Base-by-base conservation (phyloP, 2,888 invertebrate species). In the Scotopteryx bipunctaria region DNA sequence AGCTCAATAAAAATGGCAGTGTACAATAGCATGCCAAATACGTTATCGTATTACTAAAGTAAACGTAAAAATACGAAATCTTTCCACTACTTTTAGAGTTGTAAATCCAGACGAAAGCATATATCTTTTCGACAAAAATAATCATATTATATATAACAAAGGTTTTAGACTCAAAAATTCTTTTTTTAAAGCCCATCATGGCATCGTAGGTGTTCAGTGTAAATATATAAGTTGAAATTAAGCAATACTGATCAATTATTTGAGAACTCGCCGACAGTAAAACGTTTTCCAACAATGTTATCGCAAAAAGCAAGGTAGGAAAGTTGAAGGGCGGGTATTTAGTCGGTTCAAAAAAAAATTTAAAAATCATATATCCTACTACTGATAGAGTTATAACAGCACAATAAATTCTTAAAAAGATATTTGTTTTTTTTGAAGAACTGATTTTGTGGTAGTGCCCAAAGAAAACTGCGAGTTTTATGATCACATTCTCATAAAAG, bases 381-480 rank as follows among this genome's bases (percentile, higher is more conserved):
- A 21, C n/a, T n/a, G n/a, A n/a, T n/a, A n/a, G n/a, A n/a, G n/a
- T n/a, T n/a, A n/a, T n/a, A n/a, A n/a, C n/a, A 4, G 0, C n/a
- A 29, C 0, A 37, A 0, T 15, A 19, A n/a, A n/a, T n/a, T n/a
- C n/a, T n/a, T n/a, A n/a, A n/a, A n/a, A n/a, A n/a, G n/a, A n/a
- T n/a, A n/a, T n/a, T n/a, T n/a, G n/a, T n/a, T n/a, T n/a, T 5
- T 31, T 45, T 45, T 3, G 14, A 29, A 15, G 31, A 37, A 21
- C 21, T 19, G 3, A 37, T 21, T 3, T 29, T 11, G 5, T 29
- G 29, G 14, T 37, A 45, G n/a, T 45, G 31, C 2, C 45, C 45
- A 11, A 14, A 21, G 0, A 37, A 1, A 2, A 37, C n/a, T n/a
- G n/a, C n/a, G n/a, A n/a, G n/a, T n/a, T n/a, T n/a, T n/a, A n/a